Evolutionary conservation across 2,113 vertebrate species (phyloP).

Genomic region (Pandion haliaetus): DNA sequence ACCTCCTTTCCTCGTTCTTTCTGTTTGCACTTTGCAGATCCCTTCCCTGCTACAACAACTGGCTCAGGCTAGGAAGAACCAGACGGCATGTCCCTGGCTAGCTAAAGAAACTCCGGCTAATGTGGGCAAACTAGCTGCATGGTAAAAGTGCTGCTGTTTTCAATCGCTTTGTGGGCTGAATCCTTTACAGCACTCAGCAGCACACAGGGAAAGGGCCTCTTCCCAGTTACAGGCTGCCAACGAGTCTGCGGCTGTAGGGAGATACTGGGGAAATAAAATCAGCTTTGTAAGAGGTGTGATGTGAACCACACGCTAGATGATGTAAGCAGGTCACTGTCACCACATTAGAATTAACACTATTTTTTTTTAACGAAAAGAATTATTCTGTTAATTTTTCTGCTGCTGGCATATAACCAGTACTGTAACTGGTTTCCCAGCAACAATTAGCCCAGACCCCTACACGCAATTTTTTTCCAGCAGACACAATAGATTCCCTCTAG

Average conservation of each 20-base stretch:
- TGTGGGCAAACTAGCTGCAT: fast-evolving
- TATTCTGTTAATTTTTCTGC: background rate
- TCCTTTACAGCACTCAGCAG: background rate
- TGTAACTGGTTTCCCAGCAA: background rate
- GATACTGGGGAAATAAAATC: background rate
- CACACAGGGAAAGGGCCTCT: background rate
- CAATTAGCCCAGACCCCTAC: background rate
- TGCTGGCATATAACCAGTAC: background rate
- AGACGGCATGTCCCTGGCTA: background rate
- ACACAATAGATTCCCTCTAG: background rate
- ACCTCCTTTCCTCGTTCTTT: background rate
- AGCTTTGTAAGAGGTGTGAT: background rate
- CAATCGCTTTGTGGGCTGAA: background rate
- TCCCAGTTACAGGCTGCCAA: background rate
- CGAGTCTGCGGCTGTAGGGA: background rate
- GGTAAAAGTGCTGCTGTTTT: background rate
- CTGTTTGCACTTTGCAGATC: background rate
- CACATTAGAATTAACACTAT: background rate
- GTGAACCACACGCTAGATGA: background rate
- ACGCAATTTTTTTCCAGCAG: background rate
- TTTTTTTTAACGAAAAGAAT: background rate
- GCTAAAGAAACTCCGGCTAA: background rate
- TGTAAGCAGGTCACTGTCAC: background rate
- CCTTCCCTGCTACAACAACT: background rate
- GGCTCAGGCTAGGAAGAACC: background rate